These are phyloP conservation scores for Metalampra italica DNA, from an alignment of 2,888 invertebrate species.

Conservation along the genomic window DNA sequence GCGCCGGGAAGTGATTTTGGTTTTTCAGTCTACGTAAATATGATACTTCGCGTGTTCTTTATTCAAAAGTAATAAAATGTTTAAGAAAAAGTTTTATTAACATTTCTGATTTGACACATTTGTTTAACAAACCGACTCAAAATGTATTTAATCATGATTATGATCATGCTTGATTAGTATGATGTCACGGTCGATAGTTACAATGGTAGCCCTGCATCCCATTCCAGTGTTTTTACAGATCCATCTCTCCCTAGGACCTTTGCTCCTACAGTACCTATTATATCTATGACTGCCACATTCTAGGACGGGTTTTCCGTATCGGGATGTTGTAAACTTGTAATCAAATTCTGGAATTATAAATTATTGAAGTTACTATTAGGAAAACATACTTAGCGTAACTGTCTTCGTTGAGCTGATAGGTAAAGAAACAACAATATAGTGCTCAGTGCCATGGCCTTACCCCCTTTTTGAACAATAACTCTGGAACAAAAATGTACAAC, in stretches of 20 bases:
- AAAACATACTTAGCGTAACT: too few species aligned
- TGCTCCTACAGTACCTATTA: constrained; percentile 26
- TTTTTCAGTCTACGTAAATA: too few species aligned
- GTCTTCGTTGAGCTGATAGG: too few species aligned
- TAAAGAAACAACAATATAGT: too few species aligned
- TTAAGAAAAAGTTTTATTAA: too few species aligned
- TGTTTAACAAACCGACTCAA: neutral
- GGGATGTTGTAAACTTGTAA: constrained; percentile 17
- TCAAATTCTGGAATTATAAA: constrained; percentile 15
- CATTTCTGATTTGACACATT: too few species aligned
- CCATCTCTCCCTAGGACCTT: constrained; percentile 18
- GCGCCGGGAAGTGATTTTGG: too few species aligned
- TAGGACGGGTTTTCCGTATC: constrained; percentile 23
- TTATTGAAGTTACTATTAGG: neutral
- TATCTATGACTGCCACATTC: constrained; percentile 25
- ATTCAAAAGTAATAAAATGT: too few species aligned
- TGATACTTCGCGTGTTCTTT: too few species aligned
- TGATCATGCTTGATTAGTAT: neutral
- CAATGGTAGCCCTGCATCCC: neutral
- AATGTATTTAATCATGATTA: neutral
- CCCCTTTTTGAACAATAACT: too few species aligned
- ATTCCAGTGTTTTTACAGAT: constrained; percentile 17
- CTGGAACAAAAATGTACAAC: too few species aligned
- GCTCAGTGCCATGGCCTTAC: too few species aligned
- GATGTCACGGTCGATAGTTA: neutral